Base-by-base conservation (phyloP, 2,797 vertebrate species). In the Zalophus californianus region DNA sequence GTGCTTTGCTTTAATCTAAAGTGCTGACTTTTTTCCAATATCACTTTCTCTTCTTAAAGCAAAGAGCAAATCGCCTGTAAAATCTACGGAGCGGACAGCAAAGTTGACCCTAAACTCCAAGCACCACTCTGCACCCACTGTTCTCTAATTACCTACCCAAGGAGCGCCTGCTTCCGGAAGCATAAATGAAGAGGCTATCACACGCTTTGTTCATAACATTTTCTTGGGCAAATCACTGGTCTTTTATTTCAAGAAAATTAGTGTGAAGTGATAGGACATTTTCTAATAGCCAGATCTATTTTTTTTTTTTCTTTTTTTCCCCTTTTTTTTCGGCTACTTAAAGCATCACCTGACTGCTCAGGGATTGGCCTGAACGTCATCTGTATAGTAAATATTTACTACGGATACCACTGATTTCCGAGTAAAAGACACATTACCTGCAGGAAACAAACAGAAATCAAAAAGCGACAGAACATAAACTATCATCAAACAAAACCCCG, bases 1-100 rank as follows among this genome's bases (percentile, higher is more conserved):
- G 99, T 99, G 99, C 99, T 99, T 99, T 99, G 99, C 99, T 99
- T 99, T 99, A 99, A 99, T 99, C 98, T 99, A 99, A 99, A 99
- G 99, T 99, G 99, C 99, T 99, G 99, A 99, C 99, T 99, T 99
- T 99, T 99, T 99, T 99, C 99, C 98, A 99, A 99, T 99, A 99
- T 99, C 99, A 98, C 98, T 99, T 99, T 99, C 99, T 99, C 99
- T 99, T 99, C 99, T 99, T 99, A 99, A 99, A 99, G 99, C 98
- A 99, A 99, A 99, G 99, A 99, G 99, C 99, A 99, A 99, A 99
- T 99, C 98, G 99, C 99, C 99, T 99, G 99, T 99, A 99, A 99
- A 99, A 99, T 98, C 99, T 98, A 99, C 96, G 98, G 99, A 99
- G 98, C 98, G 98, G 99, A 99, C 99, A 98, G 99, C 99, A 99